phyloP scores from a whole-genome alignment of 2,113 vertebrate genomes.

The Regulus satrapa region DNA sequence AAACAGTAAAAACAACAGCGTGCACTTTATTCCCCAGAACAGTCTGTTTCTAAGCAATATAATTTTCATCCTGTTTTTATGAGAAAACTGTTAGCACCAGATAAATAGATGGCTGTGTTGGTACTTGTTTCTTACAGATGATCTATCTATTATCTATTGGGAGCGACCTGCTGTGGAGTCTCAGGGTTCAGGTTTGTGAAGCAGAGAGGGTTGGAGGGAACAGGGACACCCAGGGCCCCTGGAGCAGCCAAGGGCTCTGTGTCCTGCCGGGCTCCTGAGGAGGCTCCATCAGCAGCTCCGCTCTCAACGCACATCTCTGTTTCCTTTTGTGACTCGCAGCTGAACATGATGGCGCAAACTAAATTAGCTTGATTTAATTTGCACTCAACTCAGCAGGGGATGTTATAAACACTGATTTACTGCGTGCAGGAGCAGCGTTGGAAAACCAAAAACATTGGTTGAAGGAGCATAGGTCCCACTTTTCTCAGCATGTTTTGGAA shows the following conservation, averaged over 20 bases:
- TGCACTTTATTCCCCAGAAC: not conserved
- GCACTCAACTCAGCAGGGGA: not conserved
- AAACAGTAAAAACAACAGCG: slow-evolving; percentile 17
- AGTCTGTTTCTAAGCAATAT: slow-evolving; percentile 10
- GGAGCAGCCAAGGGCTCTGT: rapidly evolving
- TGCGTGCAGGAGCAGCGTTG: not conserved
- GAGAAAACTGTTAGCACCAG: not conserved
- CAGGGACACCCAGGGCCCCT: not conserved
- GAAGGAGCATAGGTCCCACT: not conserved
- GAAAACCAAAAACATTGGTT: not conserved
- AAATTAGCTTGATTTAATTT: slow-evolving; percentile 53
- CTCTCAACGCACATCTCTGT: not conserved
- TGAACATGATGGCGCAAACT: not conserved
- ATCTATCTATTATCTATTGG: not conserved
- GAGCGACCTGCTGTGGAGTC: not conserved
- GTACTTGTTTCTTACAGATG: not conserved
- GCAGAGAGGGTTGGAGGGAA: not conserved
- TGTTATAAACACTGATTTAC: slow-evolving; percentile 47
- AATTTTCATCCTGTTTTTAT: not conserved
- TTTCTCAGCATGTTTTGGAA: rapidly evolving
- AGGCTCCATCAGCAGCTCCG: not conserved
- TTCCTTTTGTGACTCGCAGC: not conserved
- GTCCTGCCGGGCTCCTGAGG: not conserved
- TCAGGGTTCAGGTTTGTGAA: not conserved
- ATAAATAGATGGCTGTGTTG: not conserved